phyloP scores from a whole-genome alignment of 2,797 vertebrate genomes.

The Pelochelys cantorii region DNA sequence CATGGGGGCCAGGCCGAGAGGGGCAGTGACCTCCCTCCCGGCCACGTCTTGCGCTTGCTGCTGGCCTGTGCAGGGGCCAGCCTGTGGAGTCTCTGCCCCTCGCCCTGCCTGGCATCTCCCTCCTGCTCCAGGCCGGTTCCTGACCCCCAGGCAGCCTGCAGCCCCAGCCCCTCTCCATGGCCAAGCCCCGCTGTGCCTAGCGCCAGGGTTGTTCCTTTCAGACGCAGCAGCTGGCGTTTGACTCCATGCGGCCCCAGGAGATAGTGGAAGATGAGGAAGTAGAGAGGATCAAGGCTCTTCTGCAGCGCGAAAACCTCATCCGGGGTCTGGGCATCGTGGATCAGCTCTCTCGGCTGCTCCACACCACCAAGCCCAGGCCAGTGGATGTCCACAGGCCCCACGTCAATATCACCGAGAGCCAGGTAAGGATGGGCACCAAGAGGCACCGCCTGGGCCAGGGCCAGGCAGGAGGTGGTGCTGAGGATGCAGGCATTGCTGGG shows the following conservation, averaged over 20 bases:
- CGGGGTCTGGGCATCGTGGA: slow-evolving; percentile 72
- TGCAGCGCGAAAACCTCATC: slow-evolving; percentile 78
- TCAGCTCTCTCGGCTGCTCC: slow-evolving; percentile 71
- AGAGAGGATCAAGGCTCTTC: slow-evolving; percentile 73
- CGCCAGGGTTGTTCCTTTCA: neutral
- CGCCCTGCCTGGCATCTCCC: neutral
- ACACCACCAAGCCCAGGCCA: neutral
- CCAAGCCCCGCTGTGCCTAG: neutral
- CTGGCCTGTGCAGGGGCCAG: neutral
- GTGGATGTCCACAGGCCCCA: neutral
- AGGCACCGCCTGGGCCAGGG: rapidly evolving
- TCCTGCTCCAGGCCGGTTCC: neutral
- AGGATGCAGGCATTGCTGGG: neutral
- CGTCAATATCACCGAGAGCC: neutral
- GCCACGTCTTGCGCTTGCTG: neutral
- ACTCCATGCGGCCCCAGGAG: slow-evolving; percentile 77
- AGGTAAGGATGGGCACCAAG: slow-evolving; percentile 52
- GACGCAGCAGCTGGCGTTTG: neutral
- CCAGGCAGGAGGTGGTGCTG: no score
- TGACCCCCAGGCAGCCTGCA: neutral
- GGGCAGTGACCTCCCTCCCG: neutral
- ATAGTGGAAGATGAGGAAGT: slow-evolving; percentile 81
- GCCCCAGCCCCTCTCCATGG: neutral
- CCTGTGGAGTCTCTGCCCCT: neutral
- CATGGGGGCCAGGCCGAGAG: no score